These are phyloP conservation scores for Blomia tropicalis DNA, from an alignment of 2,888 invertebrate species.

Conservation along the genomic window DNA sequence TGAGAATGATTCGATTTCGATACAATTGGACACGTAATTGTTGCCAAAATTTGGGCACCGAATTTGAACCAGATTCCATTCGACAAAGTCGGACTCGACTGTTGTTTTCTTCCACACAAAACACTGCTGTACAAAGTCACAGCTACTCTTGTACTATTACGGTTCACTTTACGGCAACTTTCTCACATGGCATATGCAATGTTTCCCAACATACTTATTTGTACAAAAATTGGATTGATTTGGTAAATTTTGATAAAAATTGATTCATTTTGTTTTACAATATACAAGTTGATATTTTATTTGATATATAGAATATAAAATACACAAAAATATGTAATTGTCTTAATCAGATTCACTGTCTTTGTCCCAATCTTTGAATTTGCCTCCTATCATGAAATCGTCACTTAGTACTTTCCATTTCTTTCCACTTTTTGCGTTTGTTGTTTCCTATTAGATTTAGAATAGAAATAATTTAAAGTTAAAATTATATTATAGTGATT, in stretches of 20 bases:
- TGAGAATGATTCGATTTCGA: background rate
- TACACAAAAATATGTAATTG: background rate
- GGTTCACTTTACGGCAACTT: too few relatives aligned
- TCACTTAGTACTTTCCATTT: slow-evolving; percentile 48
- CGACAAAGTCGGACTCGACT: background rate
- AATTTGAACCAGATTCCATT: background rate
- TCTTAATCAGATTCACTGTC: slow-evolving; percentile 37
- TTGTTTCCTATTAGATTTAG: slow-evolving; percentile 20
- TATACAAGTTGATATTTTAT: background rate
- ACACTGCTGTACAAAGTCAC: too few relatives aligned
- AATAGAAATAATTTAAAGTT: slow-evolving; percentile 12
- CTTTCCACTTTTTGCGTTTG: slow-evolving; percentile 31
- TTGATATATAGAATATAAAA: background rate
- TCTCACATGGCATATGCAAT: too few relatives aligned
- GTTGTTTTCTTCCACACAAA: too few relatives aligned
- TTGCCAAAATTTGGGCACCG: background rate
- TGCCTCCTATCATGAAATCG: slow-evolving; percentile 66
- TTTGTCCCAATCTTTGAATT: slow-evolving; percentile 78
- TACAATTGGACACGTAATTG: slow-evolving; percentile 1
- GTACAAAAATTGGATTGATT: too few relatives aligned
- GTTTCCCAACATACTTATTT: too few relatives aligned
- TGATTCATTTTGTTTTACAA: background rate
- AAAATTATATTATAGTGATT: background rate
- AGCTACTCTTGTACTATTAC: too few relatives aligned
- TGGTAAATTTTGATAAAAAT: too few relatives aligned